Evolutionary conservation across 1,140 invertebrate species (phyloP), one percentile per base, ranked within the genome.

Genomic region (Apis florea): DNA sequence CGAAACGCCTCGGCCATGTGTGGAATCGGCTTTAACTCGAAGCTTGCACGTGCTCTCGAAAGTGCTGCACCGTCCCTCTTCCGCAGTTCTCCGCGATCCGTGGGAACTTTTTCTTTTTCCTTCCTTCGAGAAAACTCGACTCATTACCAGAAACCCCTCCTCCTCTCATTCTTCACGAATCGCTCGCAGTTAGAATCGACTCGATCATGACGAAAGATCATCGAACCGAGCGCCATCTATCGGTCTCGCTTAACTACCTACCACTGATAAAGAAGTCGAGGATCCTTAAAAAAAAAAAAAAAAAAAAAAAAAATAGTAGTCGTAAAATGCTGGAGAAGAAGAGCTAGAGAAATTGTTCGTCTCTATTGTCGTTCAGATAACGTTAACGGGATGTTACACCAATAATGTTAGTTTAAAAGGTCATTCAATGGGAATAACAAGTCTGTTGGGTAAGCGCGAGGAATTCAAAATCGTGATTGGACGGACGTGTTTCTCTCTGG

Each of bases 21-120:
- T 78, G 86, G 84, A 61, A 83, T 78, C 63, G 61, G 73, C 75
- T 87, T 78, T 75, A 78, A 82, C 68, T 84, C 63, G 64, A 71
- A 82, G 74, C 70, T 61, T 71, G n/a, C 78, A 77, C 85, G 73
- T 80, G 82, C 82, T 78, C 53, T 53, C 26, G 56, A 53, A 40
- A 13, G 4, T 12, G 51, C 12, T 53, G 2, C 21, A 53, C 77
- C 77, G 24, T 77, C 77, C 83, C 72, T 64, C 72, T 76, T 64
- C 67, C 56, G 72, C 79, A 73, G 67, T 79, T 80, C 67, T 54
- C 53, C 61, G 47, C 58, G 13, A 56, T 75, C 79, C 85, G 86
- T 87, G 86, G 85, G 86, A 87, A 87, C 77, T 69, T 85, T 82
- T 84, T 83, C 82, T 84, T 21, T 10, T 58, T 79, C 69, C 31